Base-by-base conservation (phyloP, 2,797 vertebrate species). In the Apodemus agrarius region DNA sequence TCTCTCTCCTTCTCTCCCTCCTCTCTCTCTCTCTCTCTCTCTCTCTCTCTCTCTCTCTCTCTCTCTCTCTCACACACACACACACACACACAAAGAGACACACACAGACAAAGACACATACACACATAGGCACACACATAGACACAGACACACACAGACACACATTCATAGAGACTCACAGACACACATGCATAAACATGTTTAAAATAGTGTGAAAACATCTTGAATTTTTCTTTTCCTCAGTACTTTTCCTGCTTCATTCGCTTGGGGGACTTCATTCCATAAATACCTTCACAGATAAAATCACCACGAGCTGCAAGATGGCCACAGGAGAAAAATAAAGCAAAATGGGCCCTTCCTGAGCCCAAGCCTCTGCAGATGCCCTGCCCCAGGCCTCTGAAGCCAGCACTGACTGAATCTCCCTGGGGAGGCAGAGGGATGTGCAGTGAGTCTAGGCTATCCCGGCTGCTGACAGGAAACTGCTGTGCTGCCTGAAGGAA, bases 271-370 rank as follows among this genome's bases (percentile, higher is more conserved):
- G 19, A 76, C 3, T 43, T 88, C 57, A 63, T 92, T 76, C 46
- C 0, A 65, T 40, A 59, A 52, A 49, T 14, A 79, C 49, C 2
- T 81, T 91, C 34, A 59, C 26, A 91, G 61, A 75, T 29, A 31
- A 69, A 93, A 43, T 63, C 12, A 83, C 74, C 52, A 94, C 49
- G 26, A 91, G 52, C 17, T 67, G 46, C 49, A 85, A 78, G n/a
- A 65, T 6, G 12, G 74, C 8, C 81, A 22, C 3, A 34, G 34
- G 7, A 74, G 34, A 90, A 9, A 19, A 26, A 26, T 21, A 52
- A 61, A 63, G 24, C 40, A 67, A 61, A 61, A 0, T 0, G n/a
- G 24, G 31, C 16, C 31, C 10, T 59, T 37, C 6, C 46, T 26
- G 21, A 81, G 12, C 0, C 0, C 6, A 52, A 2, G 1, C 40